A percentile compares a stretch with the other conserved stretches of the same genome.
These are phyloP conservation scores for Acrossocheilus wenchowensis DNA, from an alignment of 2,797 vertebrate genomes.

Conservation along the genomic window DNA sequence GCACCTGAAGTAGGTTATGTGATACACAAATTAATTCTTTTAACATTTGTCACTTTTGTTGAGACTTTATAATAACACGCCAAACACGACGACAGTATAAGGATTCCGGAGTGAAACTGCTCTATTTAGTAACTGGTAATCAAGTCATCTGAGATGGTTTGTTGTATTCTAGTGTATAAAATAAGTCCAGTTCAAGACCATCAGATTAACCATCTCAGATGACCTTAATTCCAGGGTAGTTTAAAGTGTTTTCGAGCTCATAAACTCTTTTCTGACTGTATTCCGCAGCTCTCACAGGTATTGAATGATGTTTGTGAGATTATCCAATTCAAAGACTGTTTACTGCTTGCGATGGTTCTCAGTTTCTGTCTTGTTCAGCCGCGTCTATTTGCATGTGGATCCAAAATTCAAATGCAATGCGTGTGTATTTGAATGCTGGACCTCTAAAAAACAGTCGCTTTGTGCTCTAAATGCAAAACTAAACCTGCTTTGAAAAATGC, in stretches of 20 bases:
- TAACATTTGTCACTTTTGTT: not conserved
- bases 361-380: not conserved
- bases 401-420: slow-evolving; percentile 18
- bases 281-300: slow-evolving; percentile 31
- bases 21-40: not conserved
- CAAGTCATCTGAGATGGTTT: not conserved
- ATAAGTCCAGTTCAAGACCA: not conserved
- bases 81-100: not conserved
- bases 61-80: not conserved
- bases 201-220: slow-evolving; percentile 18
- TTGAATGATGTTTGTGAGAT: slow-evolving; percentile 16
- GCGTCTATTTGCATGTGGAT: slow-evolving; percentile 10
- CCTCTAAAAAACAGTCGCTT: slow-evolving; percentile 11
- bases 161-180: not conserved
- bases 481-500: slow-evolving; percentile 7
- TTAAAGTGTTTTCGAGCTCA: not conserved
- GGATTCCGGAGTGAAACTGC: slow-evolving; percentile 5
- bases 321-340: not conserved
- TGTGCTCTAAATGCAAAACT: slow-evolving; percentile 39
- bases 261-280: not conserved
- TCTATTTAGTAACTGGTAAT: slow-evolving; percentile 3
- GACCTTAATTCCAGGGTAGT: slow-evolving; percentile 13
- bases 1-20: not conserved
- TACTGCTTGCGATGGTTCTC: not conserved
- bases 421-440: slow-evolving; percentile 29